A percentile compares a stretch with the other conserved stretches of the same genome.
Evolutionary conservation across 2,888 invertebrate species (phyloP).

Genomic region (Nomada flava): DNA sequence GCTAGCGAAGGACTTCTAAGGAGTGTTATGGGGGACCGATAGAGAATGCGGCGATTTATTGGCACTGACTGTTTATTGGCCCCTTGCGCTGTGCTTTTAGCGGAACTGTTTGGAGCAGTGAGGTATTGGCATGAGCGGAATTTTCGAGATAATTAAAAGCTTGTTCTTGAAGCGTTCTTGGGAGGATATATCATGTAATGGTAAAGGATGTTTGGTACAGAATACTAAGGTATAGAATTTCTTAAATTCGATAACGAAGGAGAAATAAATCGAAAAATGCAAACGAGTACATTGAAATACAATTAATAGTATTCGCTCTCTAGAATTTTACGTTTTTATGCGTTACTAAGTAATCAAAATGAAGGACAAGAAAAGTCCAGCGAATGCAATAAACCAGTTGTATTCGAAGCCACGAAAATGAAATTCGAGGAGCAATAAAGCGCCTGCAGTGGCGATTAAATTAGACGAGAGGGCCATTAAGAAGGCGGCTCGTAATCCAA

Average conservation of each 20-base stretch:
- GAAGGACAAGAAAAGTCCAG: no score
- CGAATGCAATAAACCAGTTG: background rate
- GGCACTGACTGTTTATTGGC: background rate
- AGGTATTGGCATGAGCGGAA: background rate
- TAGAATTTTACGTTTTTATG: no score
- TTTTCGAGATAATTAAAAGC: background rate
- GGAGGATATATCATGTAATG: no score
- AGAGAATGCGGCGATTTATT: slow-evolving; percentile 51
- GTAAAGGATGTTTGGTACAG: no score
- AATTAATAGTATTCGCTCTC: no score
- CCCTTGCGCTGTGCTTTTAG: background rate
- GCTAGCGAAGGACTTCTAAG: background rate
- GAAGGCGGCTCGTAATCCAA: slow-evolving; percentile 38
- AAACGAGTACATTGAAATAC: no score
- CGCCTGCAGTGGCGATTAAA: slow-evolving; percentile 15
- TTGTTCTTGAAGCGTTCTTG: no score
- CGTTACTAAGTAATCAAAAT: no score
- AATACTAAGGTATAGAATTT: no score
- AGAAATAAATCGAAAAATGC: no score
- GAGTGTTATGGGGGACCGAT: slow-evolving; percentile 29
- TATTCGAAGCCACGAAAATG: background rate
- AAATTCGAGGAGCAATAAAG: slow-evolving; percentile 10
- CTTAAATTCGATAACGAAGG: no score
- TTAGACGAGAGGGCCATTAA: slow-evolving; percentile 33
- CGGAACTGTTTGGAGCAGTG: background rate